Evolutionary conservation across 2,797 vertebrate species (phyloP), one percentile per base, ranked within the genome.

Genomic region (Pseudomugil tenellus): DNA sequence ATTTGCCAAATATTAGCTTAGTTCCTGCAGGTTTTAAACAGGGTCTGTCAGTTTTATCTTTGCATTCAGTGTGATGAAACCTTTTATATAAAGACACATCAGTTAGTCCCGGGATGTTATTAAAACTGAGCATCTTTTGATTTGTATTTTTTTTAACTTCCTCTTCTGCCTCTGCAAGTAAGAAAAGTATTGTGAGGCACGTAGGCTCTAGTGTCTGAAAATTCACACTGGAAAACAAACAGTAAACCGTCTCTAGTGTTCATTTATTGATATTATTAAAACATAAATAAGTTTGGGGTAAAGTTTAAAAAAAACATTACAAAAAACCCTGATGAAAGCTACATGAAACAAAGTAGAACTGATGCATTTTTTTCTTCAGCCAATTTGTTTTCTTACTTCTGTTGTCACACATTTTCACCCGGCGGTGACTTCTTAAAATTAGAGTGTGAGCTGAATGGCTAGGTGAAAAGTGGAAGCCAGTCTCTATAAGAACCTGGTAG

Each of bases 371-470:
- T 32, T 53, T 41, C 39, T 5, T 17, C 9, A 21, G 25, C 16
- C 21, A 7, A 63, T 37, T 68, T 60, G 58, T 61, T 35, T 7
- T n/a, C 17, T 37, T 2, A 11, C 37, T 4, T 10, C 37, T 53
- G 49, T 58, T 70, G 53, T 54, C 57, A 7, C 46, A 53, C 37
- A 76, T 84, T 80, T 72, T 39, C 11, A 6, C 64, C 32, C 16
- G 1, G 57, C 55, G 52, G 66, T 72, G 67, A 79, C 71, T 74
- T 86, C 65, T 87, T 82, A 56, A 72, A 84, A 82, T 88, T 77
- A 74, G 62, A 79, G 57, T n/a, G 26, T 64, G 49, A 69, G 73
- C 67, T 76, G 63, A 80, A 55, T 25, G 28, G 58, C 60, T 67
- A 84, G 83, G 85, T 90, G 85, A 87, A 74, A 60, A 67, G 65